Base-by-base conservation (phyloP, 1,140 invertebrate genomes). In the Nixonia krombeini region DNA sequence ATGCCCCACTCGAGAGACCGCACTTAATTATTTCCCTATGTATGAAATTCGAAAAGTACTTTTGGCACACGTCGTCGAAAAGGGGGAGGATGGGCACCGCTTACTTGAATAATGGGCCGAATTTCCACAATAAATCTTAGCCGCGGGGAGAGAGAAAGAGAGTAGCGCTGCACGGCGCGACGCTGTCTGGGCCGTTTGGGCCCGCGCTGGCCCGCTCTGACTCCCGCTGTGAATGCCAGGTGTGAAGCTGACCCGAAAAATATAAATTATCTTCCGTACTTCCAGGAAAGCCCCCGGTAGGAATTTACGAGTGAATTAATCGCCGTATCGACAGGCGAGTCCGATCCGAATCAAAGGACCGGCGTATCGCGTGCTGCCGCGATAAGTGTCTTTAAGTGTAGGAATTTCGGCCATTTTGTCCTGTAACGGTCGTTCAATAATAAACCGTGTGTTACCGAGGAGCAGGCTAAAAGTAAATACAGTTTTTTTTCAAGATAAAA, bases 261-360 rank as follows among this genome's bases (percentile, higher is more conserved):
- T 72, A 84, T 84, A 83, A 80, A 83, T 85, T 85, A 82, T 72
- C 67, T 57, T 66, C 49, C 59, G 46, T 42, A 69, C 69, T 78
- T 81, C 74, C 51, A 76, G 53, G 77, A 83, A 83, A 66, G 47
- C 66, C 66, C 71, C 75, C 52, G 55, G 50, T 21, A 70, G 78
- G 78, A 83, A 85, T 85, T 84, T 85, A 85, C 74, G 78, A 76
- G 68, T 71, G 67, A 82, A 85, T 85, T 83, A 84, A 84, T 85
- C 73, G 83, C 76, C 73, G 74, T 75, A 81, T 84, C 72, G 80
- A 77, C 78, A 71, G 67, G 63, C 29, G 59, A 29, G 15, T 41
- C 38, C 31, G 52, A 55, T 35, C 33, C 12, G 8, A 13, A 10
- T 35, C 12, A 13, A 13, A 12, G 8, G 26, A 42, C 40, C 26